Conservation (phyloP, 2,113 vertebrate genomes). For the Heterochromis multidens region DNA sequence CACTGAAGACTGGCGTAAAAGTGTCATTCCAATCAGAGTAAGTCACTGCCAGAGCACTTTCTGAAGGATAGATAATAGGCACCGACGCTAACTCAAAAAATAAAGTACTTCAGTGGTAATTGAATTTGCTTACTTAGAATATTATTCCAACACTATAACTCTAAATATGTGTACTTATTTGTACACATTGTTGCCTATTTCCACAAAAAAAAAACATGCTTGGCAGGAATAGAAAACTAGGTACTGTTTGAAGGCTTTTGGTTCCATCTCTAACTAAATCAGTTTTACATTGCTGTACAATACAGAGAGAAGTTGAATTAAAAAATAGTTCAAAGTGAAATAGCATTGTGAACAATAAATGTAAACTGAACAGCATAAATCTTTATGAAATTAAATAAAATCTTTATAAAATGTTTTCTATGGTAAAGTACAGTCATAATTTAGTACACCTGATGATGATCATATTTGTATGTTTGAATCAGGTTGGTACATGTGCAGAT, state of each 20-base stretch:
- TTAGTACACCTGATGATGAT: too few species aligned
- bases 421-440: too few species aligned
- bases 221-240: not conserved
- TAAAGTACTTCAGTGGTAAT: not conserved
- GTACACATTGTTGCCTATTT: not conserved
- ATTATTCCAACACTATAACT: not conserved
- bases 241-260: not conserved
- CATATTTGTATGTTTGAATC: too few species aligned
- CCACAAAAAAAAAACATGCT: not conserved
- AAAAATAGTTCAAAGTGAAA: not conserved
- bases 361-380: too few species aligned
- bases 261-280: not conserved
- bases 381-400: too few species aligned
- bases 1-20: conserved; percentile 46
- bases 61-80: not conserved
- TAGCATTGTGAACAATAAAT: too few species aligned
- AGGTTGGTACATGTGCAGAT: too few species aligned
- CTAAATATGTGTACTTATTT: not conserved
- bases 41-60: not conserved
- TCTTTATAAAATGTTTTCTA: too few species aligned
- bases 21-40: conserved; percentile 50
- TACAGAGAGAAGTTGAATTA: too few species aligned
- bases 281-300: not conserved
- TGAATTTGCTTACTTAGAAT: not conserved
- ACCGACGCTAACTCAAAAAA: not conserved